A percentile compares a stretch with the other conserved stretches of the same genome.
phyloP scores from a whole-genome alignment of 2,888 invertebrate genomes.

The Toxonevra muliebris region DNA sequence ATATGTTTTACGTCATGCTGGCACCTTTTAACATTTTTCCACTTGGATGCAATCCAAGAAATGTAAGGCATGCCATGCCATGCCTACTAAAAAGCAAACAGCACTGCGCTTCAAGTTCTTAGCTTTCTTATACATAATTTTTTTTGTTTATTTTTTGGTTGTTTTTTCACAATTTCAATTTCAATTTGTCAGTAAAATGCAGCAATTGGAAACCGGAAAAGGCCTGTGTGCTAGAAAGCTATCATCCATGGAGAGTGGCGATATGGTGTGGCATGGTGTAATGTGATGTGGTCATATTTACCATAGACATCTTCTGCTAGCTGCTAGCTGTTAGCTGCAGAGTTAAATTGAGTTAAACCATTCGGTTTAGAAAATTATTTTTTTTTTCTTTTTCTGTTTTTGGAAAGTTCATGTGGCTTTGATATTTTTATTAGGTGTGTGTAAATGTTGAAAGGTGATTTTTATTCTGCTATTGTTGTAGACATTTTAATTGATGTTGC shows the following conservation, averaged over 20 bases:
- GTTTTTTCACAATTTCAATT: neutral
- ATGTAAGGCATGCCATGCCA: neutral
- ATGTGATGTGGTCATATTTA: no score
- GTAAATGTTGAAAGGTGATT: no score
- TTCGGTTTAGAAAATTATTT: slow-evolving; percentile 6
- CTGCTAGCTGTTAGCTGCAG: no score
- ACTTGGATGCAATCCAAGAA: slow-evolving; percentile 21
- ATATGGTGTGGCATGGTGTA: no score
- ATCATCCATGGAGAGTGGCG: neutral
- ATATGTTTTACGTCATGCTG: slow-evolving; percentile 14
- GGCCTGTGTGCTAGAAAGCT: neutral
- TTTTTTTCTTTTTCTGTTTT: neutral
- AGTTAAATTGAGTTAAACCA: no score
- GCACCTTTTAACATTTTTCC: slow-evolving; percentile 13
- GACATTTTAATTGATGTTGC: no score
- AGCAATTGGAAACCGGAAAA: neutral
- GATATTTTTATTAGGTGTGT: slow-evolving; percentile 27
- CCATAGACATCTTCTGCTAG: no score
- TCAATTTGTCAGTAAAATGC: slow-evolving; percentile 26
- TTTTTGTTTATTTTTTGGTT: no score
- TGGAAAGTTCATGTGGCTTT: slow-evolving; percentile 8
- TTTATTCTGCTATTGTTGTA: no score
- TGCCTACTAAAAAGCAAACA: no score
- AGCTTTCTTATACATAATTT: no score
- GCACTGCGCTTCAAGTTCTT: no score